Evolutionary conservation across 2,888 invertebrate genomes (phyloP), one percentile per base, ranked within the genome.

Genomic region (Drosophila quinaria): DNA sequence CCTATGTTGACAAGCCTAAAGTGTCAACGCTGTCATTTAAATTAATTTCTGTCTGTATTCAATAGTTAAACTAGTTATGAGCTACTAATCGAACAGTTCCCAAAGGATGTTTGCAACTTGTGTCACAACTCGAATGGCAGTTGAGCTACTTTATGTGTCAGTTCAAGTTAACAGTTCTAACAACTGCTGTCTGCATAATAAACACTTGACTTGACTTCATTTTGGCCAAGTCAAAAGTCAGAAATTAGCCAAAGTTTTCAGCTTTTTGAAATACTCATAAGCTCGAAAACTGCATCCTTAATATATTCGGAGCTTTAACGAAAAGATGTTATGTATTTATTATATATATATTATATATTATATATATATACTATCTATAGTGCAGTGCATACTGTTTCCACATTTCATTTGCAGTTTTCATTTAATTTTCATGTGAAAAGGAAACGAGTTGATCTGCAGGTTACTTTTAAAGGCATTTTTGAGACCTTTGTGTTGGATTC

Each of bases 141-240:
- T 10, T 51, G 22, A 19, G 22, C n/a, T 29, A 41, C 29, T 42
- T 54, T 22, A 47, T 22, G 35, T 58, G 46, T 35, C 56, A 33
- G 22, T 15, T 55, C 8, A 39, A 52, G 39, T 25, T 52, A 39
- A 29, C 29, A 29, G 29, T 8, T 52, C 39, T 52, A 52, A 52
- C 37, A 52, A 39, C 25, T 35, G n/a, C 51, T 11, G 25, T 15
- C 51, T 35, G 35, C 81, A 82, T 80, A 81, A 80, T 81, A 80
- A 82, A 82, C 82, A 82, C 80, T 82, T 80, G 78, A 80, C 78
- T 80, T 80, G 75, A 70, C 78, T 72, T 71, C 54, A 78, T 60
- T 70, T 70, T 41, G 51, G 60, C 70, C 74, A 81, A 74, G 74
- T 78, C 81, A 76, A 78, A 78, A 54, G 65, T 52, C 65, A 70